Evolutionary conservation across 2,113 vertebrate genomes (phyloP).

Genomic region (Trogon melanurus): DNA sequence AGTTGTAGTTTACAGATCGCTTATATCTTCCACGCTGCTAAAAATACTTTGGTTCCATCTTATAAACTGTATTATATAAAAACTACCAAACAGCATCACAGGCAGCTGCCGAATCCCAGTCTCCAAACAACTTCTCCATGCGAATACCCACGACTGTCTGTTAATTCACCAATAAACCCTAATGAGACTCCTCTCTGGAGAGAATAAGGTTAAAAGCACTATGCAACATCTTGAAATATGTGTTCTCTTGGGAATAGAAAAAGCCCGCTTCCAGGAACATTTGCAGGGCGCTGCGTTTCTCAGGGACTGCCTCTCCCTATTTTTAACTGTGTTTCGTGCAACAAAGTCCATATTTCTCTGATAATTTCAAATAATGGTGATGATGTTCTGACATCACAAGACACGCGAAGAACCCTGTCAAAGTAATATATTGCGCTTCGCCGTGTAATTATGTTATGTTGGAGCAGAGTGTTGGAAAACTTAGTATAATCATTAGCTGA

Average conservation of each 20-base stretch:
- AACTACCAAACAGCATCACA: background rate
- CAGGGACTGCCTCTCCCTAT: background rate
- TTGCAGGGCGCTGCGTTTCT: background rate
- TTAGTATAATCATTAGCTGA: conserved; percentile 76
- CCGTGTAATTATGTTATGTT: conserved; percentile 70
- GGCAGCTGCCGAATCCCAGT: background rate
- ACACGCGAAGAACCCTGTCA: conserved; percentile 56
- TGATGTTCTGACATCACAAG: conserved; percentile 42
- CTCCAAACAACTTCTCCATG: background rate
- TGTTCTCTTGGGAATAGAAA: background rate
- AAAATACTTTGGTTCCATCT: background rate
- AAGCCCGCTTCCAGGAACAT: background rate
- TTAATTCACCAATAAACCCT: background rate
- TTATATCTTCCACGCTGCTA: background rate
- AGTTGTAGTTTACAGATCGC: background rate
- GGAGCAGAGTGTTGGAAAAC: conserved; percentile 79
- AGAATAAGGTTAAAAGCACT: background rate
- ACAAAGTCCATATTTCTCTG: background rate
- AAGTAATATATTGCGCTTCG: conserved; percentile 67
- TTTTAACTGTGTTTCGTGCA: background rate
- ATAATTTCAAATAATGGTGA: conserved; percentile 37
- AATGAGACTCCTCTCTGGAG: background rate
- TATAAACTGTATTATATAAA: background rate
- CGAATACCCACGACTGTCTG: background rate
- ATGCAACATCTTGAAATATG: background rate